Evolutionary conservation across 2,888 invertebrate species (phyloP).

Genomic region (Parelbella ahira): DNA sequence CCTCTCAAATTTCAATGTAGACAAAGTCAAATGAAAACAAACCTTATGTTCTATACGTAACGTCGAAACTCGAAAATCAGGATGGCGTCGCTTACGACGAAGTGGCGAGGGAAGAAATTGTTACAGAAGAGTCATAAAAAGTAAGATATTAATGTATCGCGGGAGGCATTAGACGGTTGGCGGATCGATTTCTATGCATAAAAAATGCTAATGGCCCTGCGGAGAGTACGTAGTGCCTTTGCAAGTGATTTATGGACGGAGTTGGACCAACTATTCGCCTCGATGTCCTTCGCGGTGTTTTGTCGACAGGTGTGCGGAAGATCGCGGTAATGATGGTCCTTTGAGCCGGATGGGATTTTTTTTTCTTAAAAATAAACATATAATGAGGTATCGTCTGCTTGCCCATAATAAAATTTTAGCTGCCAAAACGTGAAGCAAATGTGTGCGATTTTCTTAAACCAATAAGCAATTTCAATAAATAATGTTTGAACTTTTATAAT

Average conservation of each 20-base stretch:
- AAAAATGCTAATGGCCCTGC: constrained; percentile 77
- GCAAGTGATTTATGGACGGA: constrained; percentile 70
- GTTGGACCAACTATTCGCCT: constrained; percentile 57
- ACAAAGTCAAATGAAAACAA: neutral
- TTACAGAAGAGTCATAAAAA: constrained; percentile 79
- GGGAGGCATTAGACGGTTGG: constrained; percentile 77
- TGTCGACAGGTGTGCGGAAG: constrained; percentile 49
- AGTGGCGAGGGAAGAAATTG: constrained; percentile 54
- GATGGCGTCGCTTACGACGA: constrained; percentile 39
- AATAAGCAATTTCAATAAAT: no score
- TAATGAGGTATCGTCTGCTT: no score
- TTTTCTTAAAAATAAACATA: no score
- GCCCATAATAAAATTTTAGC: no score
- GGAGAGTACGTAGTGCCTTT: constrained; percentile 61
- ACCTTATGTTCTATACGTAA: constrained; percentile 6
- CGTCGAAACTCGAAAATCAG: constrained; percentile 9
- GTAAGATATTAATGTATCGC: constrained; percentile 81
- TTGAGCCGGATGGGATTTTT: constrained; percentile 7
- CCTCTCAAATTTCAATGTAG: constrained; percentile 28
- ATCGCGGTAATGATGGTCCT: constrained; percentile 26
- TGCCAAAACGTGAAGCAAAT: no score
- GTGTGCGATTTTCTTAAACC: no score
- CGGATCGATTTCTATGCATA: constrained; percentile 80
- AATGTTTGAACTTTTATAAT: no score
- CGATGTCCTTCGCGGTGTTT: constrained; percentile 45